phyloP scores from a whole-genome alignment of 2,113 vertebrate species.

The Rhodinocichla rosea region DNA sequence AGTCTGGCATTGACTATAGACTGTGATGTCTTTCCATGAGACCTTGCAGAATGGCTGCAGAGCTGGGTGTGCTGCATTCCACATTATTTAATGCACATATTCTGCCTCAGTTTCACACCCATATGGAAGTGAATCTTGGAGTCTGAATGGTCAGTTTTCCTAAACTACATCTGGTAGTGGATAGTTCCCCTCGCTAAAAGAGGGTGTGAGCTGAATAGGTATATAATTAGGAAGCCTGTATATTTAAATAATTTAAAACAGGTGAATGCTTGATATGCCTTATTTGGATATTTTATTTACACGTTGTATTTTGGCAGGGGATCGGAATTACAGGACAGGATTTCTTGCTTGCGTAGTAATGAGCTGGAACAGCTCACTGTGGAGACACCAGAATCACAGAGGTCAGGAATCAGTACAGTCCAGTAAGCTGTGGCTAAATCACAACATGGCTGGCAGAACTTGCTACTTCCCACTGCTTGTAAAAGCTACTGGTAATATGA shows the following conservation, averaged over 20 bases:
- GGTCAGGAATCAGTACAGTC: background rate
- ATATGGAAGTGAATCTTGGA: background rate
- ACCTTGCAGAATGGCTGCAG: background rate
- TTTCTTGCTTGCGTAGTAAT: background rate
- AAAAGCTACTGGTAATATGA: background rate
- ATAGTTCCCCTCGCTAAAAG: background rate
- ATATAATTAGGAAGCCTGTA: background rate
- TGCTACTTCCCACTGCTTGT: background rate
- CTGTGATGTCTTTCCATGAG: background rate
- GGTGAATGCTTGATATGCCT: background rate
- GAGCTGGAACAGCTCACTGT: background rate
- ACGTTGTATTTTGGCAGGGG: background rate
- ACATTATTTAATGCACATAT: background rate
- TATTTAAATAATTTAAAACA: background rate
- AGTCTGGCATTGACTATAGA: background rate
- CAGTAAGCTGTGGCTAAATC: background rate
- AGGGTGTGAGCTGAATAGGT: background rate
- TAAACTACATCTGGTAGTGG: background rate
- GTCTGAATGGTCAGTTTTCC: background rate
- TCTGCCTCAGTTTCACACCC: background rate
- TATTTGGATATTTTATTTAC: background rate
- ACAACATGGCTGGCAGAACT: background rate
- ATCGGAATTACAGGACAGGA: background rate
- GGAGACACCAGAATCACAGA: background rate
- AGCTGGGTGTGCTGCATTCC: background rate